Conservation (phyloP, 2,797 vertebrate genomes). For the Enteromius treurensis region DNA sequence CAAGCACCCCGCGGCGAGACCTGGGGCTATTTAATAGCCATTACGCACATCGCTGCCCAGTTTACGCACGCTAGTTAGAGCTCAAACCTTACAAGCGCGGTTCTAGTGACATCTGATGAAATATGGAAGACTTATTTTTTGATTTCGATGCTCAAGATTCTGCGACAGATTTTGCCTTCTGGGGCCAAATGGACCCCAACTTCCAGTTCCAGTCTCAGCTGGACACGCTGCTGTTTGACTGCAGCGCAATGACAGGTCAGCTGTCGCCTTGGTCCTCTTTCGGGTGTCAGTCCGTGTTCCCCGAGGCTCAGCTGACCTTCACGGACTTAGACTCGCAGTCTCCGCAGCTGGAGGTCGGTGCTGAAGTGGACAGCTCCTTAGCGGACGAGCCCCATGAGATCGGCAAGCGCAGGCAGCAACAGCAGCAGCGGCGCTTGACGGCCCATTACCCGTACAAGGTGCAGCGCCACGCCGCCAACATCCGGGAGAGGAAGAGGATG, state of each 20-base stretch:
- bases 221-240: slow-evolving; percentile 74
- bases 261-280: slow-evolving; percentile 70
- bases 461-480: slow-evolving; percentile 82
- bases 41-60: slow-evolving; percentile 35
- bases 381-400: slow-evolving; percentile 64
- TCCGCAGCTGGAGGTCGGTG: slow-evolving; percentile 60
- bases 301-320: slow-evolving; percentile 70
- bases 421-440: slow-evolving; percentile 39
- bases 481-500: slow-evolving; percentile 83
- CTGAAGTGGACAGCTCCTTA: slow-evolving; percentile 73
- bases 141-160: slow-evolving; percentile 71
- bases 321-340: slow-evolving; percentile 70
- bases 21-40: slow-evolving; percentile 74
- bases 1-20: slow-evolving; percentile 64
- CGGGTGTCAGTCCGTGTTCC: slow-evolving; percentile 67
- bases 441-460: slow-evolving; percentile 73
- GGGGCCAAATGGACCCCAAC: slow-evolving; percentile 73
- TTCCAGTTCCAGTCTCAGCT: slow-evolving; percentile 70
- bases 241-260: slow-evolving; percentile 61
- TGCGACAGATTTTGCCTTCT: slow-evolving; percentile 71
- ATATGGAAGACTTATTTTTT: slow-evolving; percentile 77
- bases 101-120: background rate
- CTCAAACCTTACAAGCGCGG: background rate
- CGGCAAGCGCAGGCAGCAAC: slow-evolving; percentile 44
- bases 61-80: background rate